These are phyloP conservation scores for Actias luna DNA, from an alignment of 2,888 invertebrate species.

Conservation along the genomic window DNA sequence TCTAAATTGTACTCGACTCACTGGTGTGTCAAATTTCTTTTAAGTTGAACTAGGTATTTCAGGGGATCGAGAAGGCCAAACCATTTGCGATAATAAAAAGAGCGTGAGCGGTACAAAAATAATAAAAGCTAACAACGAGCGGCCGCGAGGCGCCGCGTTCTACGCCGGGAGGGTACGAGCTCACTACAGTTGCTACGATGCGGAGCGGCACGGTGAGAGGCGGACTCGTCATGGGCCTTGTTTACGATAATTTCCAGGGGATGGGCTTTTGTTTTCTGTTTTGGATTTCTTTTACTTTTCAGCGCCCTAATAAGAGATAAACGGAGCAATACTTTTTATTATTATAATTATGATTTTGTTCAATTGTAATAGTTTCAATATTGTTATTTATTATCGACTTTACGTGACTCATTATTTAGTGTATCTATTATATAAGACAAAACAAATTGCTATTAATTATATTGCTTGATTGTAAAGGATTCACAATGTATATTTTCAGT, in stretches of 20 bases:
- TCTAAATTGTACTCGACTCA: neutral
- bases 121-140: conserved; percentile 69
- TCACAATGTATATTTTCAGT: no score
- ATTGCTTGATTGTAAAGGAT: no score
- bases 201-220: conserved; percentile 24
- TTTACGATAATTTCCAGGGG: conserved; percentile 60
- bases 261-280: conserved; percentile 54
- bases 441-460: no score
- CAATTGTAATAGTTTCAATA: neutral
- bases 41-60: conserved; percentile 36
- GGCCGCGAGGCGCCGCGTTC: conserved; percentile 53
- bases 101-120: conserved; percentile 65
- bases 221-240: conserved; percentile 54
- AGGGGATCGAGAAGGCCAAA: conserved; percentile 47
- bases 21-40: conserved; percentile 7
- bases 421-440: no score
- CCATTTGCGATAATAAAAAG: conserved; percentile 64
- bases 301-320: conserved; percentile 45
- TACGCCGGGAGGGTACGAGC: conserved; percentile 36
- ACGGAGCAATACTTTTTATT: neutral
- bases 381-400: no score
- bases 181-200: conserved; percentile 19
- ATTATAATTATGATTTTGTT: neutral
- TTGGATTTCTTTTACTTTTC: conserved; percentile 49
- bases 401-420: no score